Evolutionary conservation across 2,113 vertebrate species (phyloP).

Genomic region (Mandrillus leucophaeus): DNA sequence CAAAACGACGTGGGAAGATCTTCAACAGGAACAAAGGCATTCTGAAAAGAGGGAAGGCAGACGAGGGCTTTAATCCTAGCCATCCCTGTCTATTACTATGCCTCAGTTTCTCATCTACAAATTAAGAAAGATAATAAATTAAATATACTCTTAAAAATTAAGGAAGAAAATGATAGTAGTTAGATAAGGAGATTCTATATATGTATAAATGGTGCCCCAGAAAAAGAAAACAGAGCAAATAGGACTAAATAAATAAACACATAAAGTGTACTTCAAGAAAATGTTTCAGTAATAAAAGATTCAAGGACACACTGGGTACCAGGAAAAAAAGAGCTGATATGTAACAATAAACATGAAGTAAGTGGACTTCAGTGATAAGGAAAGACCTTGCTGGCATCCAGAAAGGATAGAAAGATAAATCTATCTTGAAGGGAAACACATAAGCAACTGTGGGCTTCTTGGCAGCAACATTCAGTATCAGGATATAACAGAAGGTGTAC

Average conservation of each 20-base stretch:
- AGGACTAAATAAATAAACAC: background rate
- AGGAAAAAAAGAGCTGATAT: background rate
- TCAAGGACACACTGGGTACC: background rate
- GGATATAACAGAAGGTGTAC: background rate
- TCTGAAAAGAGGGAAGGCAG: background rate
- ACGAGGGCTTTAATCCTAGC: background rate
- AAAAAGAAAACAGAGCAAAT: background rate
- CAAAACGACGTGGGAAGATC: background rate
- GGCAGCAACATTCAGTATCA: background rate
- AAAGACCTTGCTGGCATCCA: background rate
- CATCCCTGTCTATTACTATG: background rate
- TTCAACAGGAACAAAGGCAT: background rate
- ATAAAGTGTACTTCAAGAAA: background rate
- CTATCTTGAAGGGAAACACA: background rate
- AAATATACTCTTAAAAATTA: background rate
- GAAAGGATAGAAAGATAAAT: background rate
- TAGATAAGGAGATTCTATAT: background rate
- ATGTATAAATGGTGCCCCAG: background rate
- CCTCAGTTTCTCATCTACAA: background rate
- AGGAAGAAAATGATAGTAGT: background rate
- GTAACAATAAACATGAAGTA: background rate
- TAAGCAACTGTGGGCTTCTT: background rate
- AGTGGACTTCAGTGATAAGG: background rate
- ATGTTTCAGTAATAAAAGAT: background rate
- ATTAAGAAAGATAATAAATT: background rate